These are phyloP conservation scores for Polia nebulosa DNA, from an alignment of 2,888 invertebrate species.

Conservation along the genomic window DNA sequence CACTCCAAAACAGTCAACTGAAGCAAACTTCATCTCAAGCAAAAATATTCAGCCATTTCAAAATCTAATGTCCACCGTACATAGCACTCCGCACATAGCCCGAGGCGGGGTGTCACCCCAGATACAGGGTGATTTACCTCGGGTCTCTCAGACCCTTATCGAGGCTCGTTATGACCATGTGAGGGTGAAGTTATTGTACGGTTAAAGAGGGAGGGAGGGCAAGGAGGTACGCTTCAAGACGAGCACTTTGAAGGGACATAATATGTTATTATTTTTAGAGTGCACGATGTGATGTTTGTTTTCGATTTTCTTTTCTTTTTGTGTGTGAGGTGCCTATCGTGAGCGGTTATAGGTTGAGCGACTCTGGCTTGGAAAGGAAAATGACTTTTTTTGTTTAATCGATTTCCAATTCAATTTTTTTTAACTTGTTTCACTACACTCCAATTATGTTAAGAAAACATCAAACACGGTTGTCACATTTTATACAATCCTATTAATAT, in stretches of 20 bases:
- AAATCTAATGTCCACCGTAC: slow-evolving; percentile 75
- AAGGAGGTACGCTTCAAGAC: slow-evolving; percentile 70
- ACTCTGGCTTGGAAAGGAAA: not conserved
- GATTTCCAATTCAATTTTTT: not conserved
- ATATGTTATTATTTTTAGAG: slow-evolving; percentile 88
- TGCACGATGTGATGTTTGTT: slow-evolving; percentile 78
- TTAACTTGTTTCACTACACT: not conserved
- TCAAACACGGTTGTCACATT: no score
- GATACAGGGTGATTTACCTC: slow-evolving; percentile 89
- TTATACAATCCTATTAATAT: no score
- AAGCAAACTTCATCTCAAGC: slow-evolving; percentile 27
- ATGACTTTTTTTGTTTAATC: not conserved
- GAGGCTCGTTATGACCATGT: slow-evolving; percentile 91
- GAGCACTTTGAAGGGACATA: slow-evolving; percentile 86
- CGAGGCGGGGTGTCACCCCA: slow-evolving; percentile 84
- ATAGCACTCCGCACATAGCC: slow-evolving; percentile 76
- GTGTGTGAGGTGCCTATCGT: slow-evolving; percentile 18
- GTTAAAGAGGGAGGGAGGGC: slow-evolving; percentile 71
- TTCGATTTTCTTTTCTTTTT: slow-evolving; percentile 78
- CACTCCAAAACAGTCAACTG: not conserved
- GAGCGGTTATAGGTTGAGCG: slow-evolving; percentile 3
- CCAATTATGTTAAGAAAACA: no score
- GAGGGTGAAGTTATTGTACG: slow-evolving; percentile 88
- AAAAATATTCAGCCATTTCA: slow-evolving; percentile 52
- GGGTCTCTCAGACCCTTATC: slow-evolving; percentile 90